Conservation (phyloP, 2,797 vertebrate species). For the Falco biarmicus region DNA sequence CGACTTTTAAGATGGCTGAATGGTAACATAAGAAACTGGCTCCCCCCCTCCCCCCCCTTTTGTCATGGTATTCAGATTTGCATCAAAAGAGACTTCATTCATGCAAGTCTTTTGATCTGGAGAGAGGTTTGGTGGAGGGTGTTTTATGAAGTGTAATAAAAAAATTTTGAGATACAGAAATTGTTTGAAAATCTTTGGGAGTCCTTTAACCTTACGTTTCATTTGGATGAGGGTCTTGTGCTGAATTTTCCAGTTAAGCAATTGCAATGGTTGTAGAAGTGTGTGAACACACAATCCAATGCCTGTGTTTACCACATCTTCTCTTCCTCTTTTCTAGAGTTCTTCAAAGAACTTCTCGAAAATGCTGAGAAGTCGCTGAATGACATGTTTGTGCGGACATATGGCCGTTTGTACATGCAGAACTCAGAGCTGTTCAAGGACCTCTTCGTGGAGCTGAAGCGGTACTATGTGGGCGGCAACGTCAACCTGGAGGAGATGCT, state of each 20-base stretch:
- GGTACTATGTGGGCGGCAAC: constrained; percentile 86
- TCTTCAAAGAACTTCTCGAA: constrained; percentile 93
- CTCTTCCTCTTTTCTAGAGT: constrained; percentile 80
- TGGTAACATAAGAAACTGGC: background rate
- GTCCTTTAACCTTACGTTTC: background rate
- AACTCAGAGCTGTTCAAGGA: constrained; percentile 95
- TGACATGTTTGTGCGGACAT: constrained; percentile 94
- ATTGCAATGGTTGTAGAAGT: background rate
- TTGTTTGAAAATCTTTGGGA: background rate
- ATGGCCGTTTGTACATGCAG: constrained; percentile 93
- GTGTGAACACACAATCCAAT: background rate
- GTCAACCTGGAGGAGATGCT: constrained; percentile 95
- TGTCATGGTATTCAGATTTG: background rate
- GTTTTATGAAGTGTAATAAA: background rate
- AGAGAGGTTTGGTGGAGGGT: fast-evolving
- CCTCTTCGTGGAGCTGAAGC: constrained; percentile 89
- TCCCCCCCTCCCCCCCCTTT: background rate
- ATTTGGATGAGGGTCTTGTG: fast-evolving
- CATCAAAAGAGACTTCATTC: background rate
- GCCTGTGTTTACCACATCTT: fast-evolving
- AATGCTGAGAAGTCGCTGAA: constrained; percentile 92
- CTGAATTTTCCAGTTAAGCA: background rate
- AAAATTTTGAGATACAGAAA: background rate
- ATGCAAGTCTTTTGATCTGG: background rate
- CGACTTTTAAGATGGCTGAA: background rate